Percentiles rank a stretch among this genome's conserved stretches.
Conservation (phyloP, 2,797 vertebrate species). For the Triplophysa bombifrons region DNA sequence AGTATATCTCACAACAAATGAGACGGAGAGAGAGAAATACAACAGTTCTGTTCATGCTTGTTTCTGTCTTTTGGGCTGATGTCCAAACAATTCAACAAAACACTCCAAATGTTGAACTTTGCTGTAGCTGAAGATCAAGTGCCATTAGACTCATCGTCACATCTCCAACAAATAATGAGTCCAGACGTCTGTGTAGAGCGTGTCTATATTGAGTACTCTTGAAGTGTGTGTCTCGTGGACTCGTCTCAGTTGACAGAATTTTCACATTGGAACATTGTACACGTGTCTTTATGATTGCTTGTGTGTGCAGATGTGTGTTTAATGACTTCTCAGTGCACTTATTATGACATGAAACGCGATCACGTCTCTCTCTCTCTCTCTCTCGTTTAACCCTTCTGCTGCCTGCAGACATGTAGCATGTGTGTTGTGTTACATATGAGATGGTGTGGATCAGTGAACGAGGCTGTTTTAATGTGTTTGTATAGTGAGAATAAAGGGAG, state of each 20-base stretch:
- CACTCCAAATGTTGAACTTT: not conserved
- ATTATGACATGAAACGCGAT: not conserved
- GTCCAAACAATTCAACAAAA: not conserved
- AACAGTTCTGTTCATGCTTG: too few relatives aligned
- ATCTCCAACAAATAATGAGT: not conserved
- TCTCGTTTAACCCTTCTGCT: slow-evolving; percentile 66
- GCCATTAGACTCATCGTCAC: not conserved
- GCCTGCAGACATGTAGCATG: slow-evolving; percentile 85
- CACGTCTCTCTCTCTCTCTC: slow-evolving; percentile 40
- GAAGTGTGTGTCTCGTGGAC: not conserved
- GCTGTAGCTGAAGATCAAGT: not conserved
- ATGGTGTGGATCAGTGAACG: slow-evolving; percentile 49
- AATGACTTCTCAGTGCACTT: slow-evolving; percentile 31
- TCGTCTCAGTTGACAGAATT: not conserved
- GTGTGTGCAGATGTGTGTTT: not conserved
- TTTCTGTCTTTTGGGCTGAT: not conserved
- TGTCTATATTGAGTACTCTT: not conserved
- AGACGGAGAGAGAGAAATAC: slow-evolving; percentile 6
- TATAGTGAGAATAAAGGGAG: slow-evolving; percentile 59
- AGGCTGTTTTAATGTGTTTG: slow-evolving; percentile 58
- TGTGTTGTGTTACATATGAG: slow-evolving; percentile 67
- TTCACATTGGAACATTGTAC: not conserved
- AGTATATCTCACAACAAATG: slow-evolving; percentile 30
- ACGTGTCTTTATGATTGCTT: not conserved
- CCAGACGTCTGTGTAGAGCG: not conserved